Evolutionary conservation across 1,140 invertebrate genomes (phyloP).

Genomic region (Bombus affinis): DNA sequence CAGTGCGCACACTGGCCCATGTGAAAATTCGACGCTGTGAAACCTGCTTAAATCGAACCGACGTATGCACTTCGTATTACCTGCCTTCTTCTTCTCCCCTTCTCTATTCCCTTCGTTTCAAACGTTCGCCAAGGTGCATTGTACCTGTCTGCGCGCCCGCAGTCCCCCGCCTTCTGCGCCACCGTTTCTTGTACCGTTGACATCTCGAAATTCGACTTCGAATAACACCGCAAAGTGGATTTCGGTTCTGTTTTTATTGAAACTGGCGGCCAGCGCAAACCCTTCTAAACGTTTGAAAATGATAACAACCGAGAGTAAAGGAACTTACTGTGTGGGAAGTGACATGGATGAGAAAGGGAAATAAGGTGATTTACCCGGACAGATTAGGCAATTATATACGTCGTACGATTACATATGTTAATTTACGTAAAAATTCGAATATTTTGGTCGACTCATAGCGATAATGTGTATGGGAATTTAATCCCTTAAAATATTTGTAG

Average conservation of each 20-base stretch:
- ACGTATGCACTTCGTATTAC: constrained; percentile 7
- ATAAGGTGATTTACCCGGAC: too few species aligned
- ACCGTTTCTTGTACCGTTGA: not conserved
- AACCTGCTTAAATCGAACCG: constrained; percentile 47
- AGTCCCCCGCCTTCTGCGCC: not conserved
- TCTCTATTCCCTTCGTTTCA: not conserved
- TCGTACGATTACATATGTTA: too few species aligned
- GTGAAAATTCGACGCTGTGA: constrained; percentile 29
- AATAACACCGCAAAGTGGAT: not conserved
- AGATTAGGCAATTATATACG: too few species aligned
- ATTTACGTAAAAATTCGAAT: too few species aligned
- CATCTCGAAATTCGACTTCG: constrained; percentile 12
- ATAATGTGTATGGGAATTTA: too few species aligned
- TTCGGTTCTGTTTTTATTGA: constrained; percentile 6
- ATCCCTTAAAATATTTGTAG: too few species aligned
- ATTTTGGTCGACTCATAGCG: too few species aligned
- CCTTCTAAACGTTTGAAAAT: not conserved
- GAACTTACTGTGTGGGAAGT: too few species aligned
- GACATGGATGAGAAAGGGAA: too few species aligned
- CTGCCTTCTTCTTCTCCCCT: not conserved
- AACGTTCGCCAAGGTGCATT: not conserved
- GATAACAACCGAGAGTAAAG: not conserved
- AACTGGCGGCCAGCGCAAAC: not conserved
- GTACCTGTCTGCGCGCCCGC: not conserved
- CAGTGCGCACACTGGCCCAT: constrained; percentile 44